Percentiles rank a stretch among this genome's conserved stretches.
phyloP scores from a whole-genome alignment of 35 echinoderm and acorn worm species.

The Heliocidaris tuberculata region DNA sequence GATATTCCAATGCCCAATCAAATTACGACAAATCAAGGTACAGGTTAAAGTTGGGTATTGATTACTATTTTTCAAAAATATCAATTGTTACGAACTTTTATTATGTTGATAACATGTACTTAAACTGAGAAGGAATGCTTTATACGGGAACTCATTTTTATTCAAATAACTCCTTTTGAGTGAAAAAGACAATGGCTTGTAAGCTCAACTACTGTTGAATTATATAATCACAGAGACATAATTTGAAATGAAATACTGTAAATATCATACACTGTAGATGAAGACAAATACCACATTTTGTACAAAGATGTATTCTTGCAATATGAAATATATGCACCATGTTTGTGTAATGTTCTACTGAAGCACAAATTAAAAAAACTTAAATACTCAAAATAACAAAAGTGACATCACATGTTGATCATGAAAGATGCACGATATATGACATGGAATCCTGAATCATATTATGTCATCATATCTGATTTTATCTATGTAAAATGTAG shows the following conservation, averaged over 20 bases:
- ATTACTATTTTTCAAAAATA: too few species aligned
- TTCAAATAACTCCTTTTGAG: too few species aligned
- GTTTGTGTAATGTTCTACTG: neutral
- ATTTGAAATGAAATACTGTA: conserved; percentile 3
- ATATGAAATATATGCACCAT: neutral
- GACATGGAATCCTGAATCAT: neutral
- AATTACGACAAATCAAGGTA: too few species aligned
- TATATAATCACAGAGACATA: neutral
- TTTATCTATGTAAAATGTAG: too few species aligned
- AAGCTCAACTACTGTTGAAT: neutral
- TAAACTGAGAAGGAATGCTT: too few species aligned
- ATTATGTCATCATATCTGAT: neutral
- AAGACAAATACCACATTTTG: neutral
- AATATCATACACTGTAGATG: neutral
- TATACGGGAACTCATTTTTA: too few species aligned
- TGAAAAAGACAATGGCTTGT: too few species aligned
- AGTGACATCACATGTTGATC: neutral
- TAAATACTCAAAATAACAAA: neutral
- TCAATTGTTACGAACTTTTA: too few species aligned
- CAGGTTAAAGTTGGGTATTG: too few species aligned
- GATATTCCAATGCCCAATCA: too few species aligned
- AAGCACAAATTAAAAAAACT: neutral
- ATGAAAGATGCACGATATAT: neutral
- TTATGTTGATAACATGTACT: too few species aligned
- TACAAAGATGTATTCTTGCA: neutral